Evolutionary conservation across 2,888 invertebrate genomes (phyloP).

Genomic region (Lasioglossum marginatum): DNA sequence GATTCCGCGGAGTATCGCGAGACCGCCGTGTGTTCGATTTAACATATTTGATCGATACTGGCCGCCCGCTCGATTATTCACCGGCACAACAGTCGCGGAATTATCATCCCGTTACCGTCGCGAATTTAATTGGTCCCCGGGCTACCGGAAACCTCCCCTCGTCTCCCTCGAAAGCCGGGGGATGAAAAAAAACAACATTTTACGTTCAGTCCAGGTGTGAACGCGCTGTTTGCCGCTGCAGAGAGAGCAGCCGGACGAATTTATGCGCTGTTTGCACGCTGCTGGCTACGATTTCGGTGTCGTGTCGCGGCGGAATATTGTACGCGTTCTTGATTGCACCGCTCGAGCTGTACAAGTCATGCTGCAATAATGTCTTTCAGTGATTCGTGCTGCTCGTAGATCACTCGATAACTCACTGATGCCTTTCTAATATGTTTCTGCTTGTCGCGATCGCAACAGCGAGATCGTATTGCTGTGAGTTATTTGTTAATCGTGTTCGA

Average conservation of each 20-base stretch:
- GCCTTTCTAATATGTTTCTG: slow-evolving; percentile 1
- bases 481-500: not conserved
- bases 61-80: slow-evolving; percentile 45
- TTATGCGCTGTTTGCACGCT: not conserved
- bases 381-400: slow-evolving; percentile 4
- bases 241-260: not conserved
- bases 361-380: not conserved
- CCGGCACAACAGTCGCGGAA: slow-evolving; percentile 11
- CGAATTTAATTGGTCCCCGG: slow-evolving; percentile 30
- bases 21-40: slow-evolving; percentile 51
- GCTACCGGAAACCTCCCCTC: not conserved
- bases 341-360: not conserved
- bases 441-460: not conserved
- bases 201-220: slow-evolving; percentile 14
- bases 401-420: slow-evolving; percentile 1
- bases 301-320: not conserved
- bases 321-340: not conserved
- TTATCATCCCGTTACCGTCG: slow-evolving; percentile 39
- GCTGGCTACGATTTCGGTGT: not conserved
- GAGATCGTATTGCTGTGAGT: not conserved
- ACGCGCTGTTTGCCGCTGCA: not conserved
- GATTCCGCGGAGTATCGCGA: slow-evolving; percentile 51
- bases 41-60: slow-evolving; percentile 61
- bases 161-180: not conserved
- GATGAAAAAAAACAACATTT: not conserved